Conservation (phyloP, 2,113 vertebrate genomes). For the Saccopteryx leptura region DNA sequence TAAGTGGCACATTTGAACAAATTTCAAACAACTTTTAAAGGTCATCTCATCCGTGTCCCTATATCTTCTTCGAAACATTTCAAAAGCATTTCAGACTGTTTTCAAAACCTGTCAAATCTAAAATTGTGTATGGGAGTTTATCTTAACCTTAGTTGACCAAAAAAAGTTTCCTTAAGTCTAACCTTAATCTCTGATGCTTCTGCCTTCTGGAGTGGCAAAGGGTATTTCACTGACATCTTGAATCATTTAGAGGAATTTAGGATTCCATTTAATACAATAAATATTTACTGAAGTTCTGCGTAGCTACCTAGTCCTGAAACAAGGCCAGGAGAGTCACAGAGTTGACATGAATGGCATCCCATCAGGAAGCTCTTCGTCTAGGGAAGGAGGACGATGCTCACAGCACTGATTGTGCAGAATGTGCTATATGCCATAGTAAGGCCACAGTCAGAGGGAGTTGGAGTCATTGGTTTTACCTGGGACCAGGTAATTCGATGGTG, state of each 20-base stretch:
- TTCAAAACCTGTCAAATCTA: neutral
- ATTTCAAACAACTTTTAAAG: slow-evolving; percentile 50
- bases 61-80: slow-evolving; percentile 30
- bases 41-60: slow-evolving; percentile 13
- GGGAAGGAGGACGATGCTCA: too few species aligned
- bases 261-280: slow-evolving; percentile 67
- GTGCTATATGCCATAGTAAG: neutral
- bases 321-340: neutral
- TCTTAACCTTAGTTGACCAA: neutral
- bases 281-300: slow-evolving; percentile 57
- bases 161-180: neutral
- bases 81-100: slow-evolving; percentile 24
- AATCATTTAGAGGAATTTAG: slow-evolving; percentile 66
- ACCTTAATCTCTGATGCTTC: neutral
- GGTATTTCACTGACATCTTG: slow-evolving; percentile 37
- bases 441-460: neutral
- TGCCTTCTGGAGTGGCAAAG: slow-evolving; percentile 1
- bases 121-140: neutral
- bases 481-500: neutral
- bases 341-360: neutral
- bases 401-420: neutral
- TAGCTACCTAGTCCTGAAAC: neutral
- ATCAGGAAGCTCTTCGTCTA: neutral
- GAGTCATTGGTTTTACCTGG: neutral
- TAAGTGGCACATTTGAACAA: neutral